Evolutionary conservation across 2,888 invertebrate genomes (phyloP).

Genomic region (Nomada lathburiana): DNA sequence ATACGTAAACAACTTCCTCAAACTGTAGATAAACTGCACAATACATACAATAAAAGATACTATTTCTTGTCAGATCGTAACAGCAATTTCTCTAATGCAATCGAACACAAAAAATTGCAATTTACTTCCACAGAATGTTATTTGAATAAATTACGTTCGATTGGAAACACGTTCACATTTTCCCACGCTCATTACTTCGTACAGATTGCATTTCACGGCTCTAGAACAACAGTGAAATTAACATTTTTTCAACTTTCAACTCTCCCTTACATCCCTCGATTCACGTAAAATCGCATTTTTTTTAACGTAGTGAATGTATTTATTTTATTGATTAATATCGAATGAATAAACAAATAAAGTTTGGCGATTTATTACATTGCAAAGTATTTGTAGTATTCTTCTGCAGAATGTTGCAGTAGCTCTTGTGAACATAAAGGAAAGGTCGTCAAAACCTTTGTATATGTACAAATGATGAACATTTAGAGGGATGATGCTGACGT

Average conservation of each 20-base stretch:
- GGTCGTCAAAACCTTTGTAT: conserved; percentile 1
- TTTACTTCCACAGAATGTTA: neutral
- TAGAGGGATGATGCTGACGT: conserved; percentile 14
- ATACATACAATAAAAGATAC: neutral
- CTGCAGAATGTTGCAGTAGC: neutral
- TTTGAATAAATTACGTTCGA: neutral
- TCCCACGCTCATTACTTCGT: neutral
- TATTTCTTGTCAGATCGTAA: neutral
- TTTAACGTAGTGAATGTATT: neutral
- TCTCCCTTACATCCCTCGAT: conserved; percentile 23
- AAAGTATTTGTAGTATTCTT: conserved; percentile 18
- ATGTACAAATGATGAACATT: conserved; percentile 3
- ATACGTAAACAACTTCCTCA: neutral
- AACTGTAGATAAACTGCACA: neutral
- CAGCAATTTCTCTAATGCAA: neutral
- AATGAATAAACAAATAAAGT: neutral
- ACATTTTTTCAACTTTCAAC: conserved; percentile 34
- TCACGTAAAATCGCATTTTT: neutral
- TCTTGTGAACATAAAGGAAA: neutral
- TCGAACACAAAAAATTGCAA: neutral
- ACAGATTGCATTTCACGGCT: neutral
- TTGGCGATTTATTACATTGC: neutral
- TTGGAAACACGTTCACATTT: neutral
- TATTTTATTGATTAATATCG: neutral
- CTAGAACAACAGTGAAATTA: conserved; percentile 21